A percentile compares a stretch with the other conserved stretches of the same genome.
Evolutionary conservation across 2,888 invertebrate species (phyloP).

Genomic region (Leptinotarsa tumamoca): DNA sequence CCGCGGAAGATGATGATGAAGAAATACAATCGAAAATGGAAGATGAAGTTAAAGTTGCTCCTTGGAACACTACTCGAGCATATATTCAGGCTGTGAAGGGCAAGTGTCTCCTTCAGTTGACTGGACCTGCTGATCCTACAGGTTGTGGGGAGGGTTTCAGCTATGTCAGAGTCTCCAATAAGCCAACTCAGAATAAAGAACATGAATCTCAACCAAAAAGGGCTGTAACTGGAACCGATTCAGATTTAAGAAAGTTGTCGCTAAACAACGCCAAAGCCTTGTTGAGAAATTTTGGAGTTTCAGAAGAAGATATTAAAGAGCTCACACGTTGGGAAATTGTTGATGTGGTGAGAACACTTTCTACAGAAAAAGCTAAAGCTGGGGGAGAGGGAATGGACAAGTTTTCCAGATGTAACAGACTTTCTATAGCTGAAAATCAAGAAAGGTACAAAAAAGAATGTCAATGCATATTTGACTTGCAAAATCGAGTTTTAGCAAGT

Average conservation of each 20-base stretch:
- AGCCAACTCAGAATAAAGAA: slow-evolving; percentile 91
- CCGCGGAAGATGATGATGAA: slow-evolving; percentile 94
- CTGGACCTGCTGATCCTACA: slow-evolving; percentile 94
- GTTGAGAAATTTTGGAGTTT: slow-evolving; percentile 94
- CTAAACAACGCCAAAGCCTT: slow-evolving; percentile 96
- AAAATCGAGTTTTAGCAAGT: slow-evolving; percentile 93
- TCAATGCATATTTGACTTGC: slow-evolving; percentile 97
- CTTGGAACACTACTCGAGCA: slow-evolving; percentile 99
- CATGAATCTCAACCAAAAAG: slow-evolving; percentile 92
- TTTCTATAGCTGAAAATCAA: slow-evolving; percentile 98
- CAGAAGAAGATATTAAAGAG: slow-evolving; percentile 96
- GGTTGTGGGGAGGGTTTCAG: slow-evolving; percentile 98
- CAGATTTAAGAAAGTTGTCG: slow-evolving; percentile 94
- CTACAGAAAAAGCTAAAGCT: slow-evolving; percentile 98
- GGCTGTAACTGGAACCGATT: slow-evolving; percentile 98
- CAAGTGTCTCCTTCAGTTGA: slow-evolving; percentile 94
- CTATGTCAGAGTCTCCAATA: slow-evolving; percentile 97
- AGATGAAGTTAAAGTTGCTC: slow-evolving; percentile 97
- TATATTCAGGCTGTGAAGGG: slow-evolving; percentile 98
- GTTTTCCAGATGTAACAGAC: slow-evolving; percentile 97
- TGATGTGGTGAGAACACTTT: slow-evolving; percentile 96
- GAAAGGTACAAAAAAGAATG: slow-evolving; percentile 98
- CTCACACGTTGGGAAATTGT: slow-evolving; percentile 96
- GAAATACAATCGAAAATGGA: slow-evolving; percentile 97
- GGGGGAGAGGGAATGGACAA: slow-evolving; percentile 99